Base-by-base conservation (phyloP, 2,888 invertebrate genomes). In the Cheiracanthium punctorium region DNA sequence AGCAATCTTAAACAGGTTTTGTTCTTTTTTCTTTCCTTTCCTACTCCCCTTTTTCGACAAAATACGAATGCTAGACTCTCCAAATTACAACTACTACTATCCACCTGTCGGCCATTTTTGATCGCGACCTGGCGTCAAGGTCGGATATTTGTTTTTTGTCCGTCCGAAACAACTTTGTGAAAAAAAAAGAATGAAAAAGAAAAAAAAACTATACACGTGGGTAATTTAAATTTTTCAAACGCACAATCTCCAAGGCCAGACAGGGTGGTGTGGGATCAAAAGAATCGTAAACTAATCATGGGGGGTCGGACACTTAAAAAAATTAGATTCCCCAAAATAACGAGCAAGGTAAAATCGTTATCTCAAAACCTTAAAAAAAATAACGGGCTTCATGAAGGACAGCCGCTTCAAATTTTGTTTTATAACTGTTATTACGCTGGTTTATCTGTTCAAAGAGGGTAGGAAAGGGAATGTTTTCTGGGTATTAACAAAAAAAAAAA, bases 171-270 rank as follows among this genome's bases (percentile, higher is more conserved):
- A 43, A 69, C 58, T 71, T 71, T 29, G 64, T 71, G 41, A 30
- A 14, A 32, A 29, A 52, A n/a, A n/a, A n/a, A n/a, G n/a, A n/a
- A n/a, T n/a, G n/a, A n/a, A n/a, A n/a, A n/a, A n/a, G n/a, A n/a
- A n/a, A n/a, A n/a, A n/a, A n/a, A n/a, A n/a, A n/a, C n/a, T 41
- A 8, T 30, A 24, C 64, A 80, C 58, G 80, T 69, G 69, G 30
- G 32, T 80, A 73, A 73, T 80, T 80, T 80, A 80, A 80, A 80
- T 67, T 48, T 80, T 80, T 80, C 32, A 80, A 72, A 28, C n/a
- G 30, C 29, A 17, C 32, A 5, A 33, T 30, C 32, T 30, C 30
- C 72, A 80, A 73, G 80, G 80, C 64, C 58, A 70, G 52, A 33
- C 52, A 52, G 30, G 52, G 33, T 32, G 37, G 20, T 74, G 32